Evolutionary conservation across 1,140 invertebrate genomes (phyloP).

Genomic region (Drosophila ercepeae): DNA sequence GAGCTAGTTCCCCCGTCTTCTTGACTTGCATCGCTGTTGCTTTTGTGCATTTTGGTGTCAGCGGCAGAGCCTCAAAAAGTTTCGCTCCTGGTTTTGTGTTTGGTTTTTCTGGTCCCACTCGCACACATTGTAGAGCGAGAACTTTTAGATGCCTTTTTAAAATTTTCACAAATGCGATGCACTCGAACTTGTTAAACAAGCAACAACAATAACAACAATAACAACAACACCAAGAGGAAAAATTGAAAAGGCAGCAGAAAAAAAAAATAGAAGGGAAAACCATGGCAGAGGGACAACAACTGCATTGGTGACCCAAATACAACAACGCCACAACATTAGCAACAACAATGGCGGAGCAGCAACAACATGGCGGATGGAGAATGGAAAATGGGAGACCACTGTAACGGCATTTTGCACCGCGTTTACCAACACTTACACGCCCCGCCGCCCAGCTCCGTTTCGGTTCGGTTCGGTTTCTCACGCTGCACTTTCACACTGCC

Average conservation of each 20-base stretch:
- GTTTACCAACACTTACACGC: slow-evolving; percentile 79
- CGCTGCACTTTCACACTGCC: slow-evolving; percentile 64
- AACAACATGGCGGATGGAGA: slow-evolving; percentile 13
- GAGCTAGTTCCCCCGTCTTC: neutral
- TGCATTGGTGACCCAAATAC: slow-evolving; percentile 72
- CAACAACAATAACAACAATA: slow-evolving; percentile 37
- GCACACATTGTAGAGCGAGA: slow-evolving; percentile 3
- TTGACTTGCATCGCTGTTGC: slow-evolving; percentile 44
- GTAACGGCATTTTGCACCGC: slow-evolving; percentile 71
- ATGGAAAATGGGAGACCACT: slow-evolving; percentile 17
- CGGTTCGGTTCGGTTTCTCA: slow-evolving; percentile 51
- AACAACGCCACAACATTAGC: slow-evolving; percentile 26
- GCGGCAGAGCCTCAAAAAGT: slow-evolving; percentile 70
- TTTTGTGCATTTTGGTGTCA: slow-evolving; percentile 75
- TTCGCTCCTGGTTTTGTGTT: slow-evolving; percentile 39
- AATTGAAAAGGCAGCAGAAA: neutral
- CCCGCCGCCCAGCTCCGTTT: slow-evolving; percentile 48
- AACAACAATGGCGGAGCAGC: slow-evolving; percentile 12
- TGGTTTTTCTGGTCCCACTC: slow-evolving; percentile 21
- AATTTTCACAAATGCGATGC: slow-evolving; percentile 75
- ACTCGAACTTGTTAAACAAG: slow-evolving; percentile 81
- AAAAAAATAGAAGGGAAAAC: slow-evolving; percentile 1
- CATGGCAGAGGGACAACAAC: slow-evolving; percentile 37
- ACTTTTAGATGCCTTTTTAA: slow-evolving; percentile 73
- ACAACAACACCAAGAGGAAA: slow-evolving; percentile 8